Conservation (phyloP, 2,888 invertebrate genomes). For the Elmis aenea region DNA sequence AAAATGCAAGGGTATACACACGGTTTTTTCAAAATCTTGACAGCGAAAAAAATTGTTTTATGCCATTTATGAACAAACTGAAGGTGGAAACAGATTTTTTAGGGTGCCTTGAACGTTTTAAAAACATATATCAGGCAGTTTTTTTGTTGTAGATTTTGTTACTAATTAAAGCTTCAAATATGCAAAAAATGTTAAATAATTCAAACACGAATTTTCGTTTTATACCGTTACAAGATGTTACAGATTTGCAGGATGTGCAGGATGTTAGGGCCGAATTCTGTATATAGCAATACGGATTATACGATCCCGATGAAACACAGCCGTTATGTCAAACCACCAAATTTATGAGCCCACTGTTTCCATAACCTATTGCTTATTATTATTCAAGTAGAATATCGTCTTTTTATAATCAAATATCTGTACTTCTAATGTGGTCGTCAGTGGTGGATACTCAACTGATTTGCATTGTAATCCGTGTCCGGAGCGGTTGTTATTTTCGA, state of each 20-base stretch:
- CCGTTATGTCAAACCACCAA: constrained; percentile 15
- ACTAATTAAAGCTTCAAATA: no score
- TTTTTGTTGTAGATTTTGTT: no score
- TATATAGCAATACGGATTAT: constrained; percentile 12
- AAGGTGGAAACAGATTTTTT: no score
- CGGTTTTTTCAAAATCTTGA: no score
- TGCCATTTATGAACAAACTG: no score
- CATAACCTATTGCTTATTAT: constrained; percentile 8
- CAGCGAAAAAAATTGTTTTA: no score
- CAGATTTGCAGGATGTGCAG: constrained; percentile 5
- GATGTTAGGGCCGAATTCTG: constrained; percentile 7
- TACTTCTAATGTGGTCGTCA: constrained; percentile 3
- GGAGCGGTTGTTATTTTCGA: constrained; percentile 27
- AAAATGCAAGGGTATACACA: no score
- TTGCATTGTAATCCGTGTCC: constrained; percentile 22
- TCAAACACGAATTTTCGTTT: constrained; percentile 5
- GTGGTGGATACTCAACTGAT: constrained; percentile 22
- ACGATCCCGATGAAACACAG: constrained; percentile 14
- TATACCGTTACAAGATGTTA: not conserved
- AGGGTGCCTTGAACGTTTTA: no score
- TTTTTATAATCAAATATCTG: no score
- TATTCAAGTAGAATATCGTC: constrained; percentile 1
- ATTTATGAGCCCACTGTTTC: constrained; percentile 17
- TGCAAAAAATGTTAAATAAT: constrained; percentile 3
- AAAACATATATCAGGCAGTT: no score